A percentile compares a stretch with the other conserved stretches of the same genome.
Conservation (phyloP, 2,888 invertebrate genomes). For the Neoascia interrupta region DNA sequence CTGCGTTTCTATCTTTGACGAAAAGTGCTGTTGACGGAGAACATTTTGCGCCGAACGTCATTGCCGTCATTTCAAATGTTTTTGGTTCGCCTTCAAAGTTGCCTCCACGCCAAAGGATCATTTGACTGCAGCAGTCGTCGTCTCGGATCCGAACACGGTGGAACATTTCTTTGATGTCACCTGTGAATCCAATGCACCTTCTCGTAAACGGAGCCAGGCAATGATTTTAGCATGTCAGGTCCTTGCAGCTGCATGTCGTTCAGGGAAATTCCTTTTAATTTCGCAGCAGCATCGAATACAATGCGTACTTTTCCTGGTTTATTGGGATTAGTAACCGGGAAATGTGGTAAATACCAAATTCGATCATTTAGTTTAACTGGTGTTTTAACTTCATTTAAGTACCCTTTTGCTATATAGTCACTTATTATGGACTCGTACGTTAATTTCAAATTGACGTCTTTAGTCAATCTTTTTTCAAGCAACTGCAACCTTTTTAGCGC, state of each 20-base stretch:
- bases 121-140: not conserved
- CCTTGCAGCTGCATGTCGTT: too few relatives aligned
- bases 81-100: not conserved
- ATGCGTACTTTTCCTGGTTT: too few relatives aligned
- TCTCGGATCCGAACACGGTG: not conserved
- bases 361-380: too few relatives aligned
- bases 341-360: too few relatives aligned
- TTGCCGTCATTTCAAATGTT: not conserved
- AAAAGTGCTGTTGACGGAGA: not conserved
- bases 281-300: too few relatives aligned
- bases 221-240: too few relatives aligned
- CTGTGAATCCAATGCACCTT: too few relatives aligned
- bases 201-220: too few relatives aligned
- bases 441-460: not conserved
- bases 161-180: not conserved
- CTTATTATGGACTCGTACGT: not conserved
- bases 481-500: not conserved
- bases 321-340: too few relatives aligned
- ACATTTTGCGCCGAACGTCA: not conserved
- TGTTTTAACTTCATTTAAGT: too few relatives aligned
- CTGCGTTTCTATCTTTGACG: not conserved
- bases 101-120: not conserved
- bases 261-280: too few relatives aligned
- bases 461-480: not conserved
- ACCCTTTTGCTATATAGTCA: slow-evolving; percentile 7